phyloP scores from a whole-genome alignment of 1,140 invertebrate genomes.

The Eufriesea mexicana region DNA sequence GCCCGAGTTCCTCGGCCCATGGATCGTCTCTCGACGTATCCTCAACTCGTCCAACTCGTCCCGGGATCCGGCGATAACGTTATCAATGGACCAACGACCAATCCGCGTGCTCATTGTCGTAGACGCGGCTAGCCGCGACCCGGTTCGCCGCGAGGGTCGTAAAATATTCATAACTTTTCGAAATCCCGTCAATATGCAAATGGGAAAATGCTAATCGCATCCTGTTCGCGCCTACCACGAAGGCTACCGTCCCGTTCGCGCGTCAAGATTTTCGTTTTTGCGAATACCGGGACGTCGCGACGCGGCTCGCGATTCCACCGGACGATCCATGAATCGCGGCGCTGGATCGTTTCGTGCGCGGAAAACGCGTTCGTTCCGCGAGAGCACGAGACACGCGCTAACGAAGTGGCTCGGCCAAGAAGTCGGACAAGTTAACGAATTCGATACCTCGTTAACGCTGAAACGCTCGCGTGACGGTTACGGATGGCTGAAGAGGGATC shows the following conservation, averaged over 20 bases:
- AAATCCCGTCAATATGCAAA: conserved; percentile 83
- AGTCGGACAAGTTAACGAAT: not conserved
- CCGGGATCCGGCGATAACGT: conserved; percentile 24
- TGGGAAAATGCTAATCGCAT: conserved; percentile 80
- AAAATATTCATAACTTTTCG: conserved; percentile 83
- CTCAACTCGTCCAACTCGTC: not conserved
- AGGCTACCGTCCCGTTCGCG: conserved; percentile 76
- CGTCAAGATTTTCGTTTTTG: conserved; percentile 64
- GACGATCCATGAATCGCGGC: too few species aligned
- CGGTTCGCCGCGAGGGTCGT: conserved; percentile 50
- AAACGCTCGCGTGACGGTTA: too few species aligned
- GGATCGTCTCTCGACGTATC: not conserved
- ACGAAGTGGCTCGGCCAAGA: not conserved
- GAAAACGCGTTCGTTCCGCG: not conserved
- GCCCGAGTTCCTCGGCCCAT: too few species aligned
- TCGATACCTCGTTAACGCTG: not conserved
- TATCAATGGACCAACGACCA: conserved; percentile 37
- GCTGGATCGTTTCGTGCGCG: too few species aligned
- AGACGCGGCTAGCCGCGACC: not conserved
- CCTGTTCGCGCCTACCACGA: conserved; percentile 73
- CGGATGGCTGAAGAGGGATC: too few species aligned
- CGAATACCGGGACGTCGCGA: conserved; percentile 11
- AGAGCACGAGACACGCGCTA: too few species aligned
- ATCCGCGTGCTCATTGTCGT: not conserved
- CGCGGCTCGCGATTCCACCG: conserved; percentile 6